Evolutionary conservation across 1,140 invertebrate genomes (phyloP), one percentile per base, ranked within the genome.

Genomic region (Bombus waltoni): DNA sequence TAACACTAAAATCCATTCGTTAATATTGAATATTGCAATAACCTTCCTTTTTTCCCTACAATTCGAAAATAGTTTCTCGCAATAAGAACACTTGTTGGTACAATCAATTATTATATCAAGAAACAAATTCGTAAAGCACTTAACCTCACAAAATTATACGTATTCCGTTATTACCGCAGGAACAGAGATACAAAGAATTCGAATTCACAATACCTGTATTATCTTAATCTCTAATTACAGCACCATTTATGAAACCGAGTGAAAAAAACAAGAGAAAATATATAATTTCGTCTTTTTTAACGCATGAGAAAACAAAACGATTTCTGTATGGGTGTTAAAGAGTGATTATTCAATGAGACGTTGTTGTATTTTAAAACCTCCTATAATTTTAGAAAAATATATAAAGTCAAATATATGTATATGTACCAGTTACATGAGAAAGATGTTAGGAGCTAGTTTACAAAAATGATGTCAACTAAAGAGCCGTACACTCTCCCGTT

Each of bases 371-470:
- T 44, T 66, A 32, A 42, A 79, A 79, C 22, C 62, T 42, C 42
- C 25, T 68, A 79, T 35, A 66, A 79, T 79, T 79, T 66, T 44
- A 79, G 59, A 79, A 79, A 79, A 66, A 44, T 66, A 79, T 79
- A 66, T 79, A 65, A 80, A 68, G 8, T 68, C 65, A 38, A 70
- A 6, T 47, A 70, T 68, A 70, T 38, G 8, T 80, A 28, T 68
- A 70, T 47, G 6, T 80, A 44, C n/a, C 32, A 70, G 13, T 80
- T 80, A 80, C 44, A 80, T 38, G 38, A 78, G 13, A 78, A 42
- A 6, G 59, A 78, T 62, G 59, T 78, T 78, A 78, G 22, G 13
- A 78, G 18, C 40, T 78, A 78, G 57, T 66, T 62, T 66, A 78
- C 59, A 78, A 57, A 62, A 76, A 72, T 59, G 25, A 76, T 76